Evolutionary conservation across 2,888 invertebrate species (phyloP).

Genomic region (Aphrophora alni): DNA sequence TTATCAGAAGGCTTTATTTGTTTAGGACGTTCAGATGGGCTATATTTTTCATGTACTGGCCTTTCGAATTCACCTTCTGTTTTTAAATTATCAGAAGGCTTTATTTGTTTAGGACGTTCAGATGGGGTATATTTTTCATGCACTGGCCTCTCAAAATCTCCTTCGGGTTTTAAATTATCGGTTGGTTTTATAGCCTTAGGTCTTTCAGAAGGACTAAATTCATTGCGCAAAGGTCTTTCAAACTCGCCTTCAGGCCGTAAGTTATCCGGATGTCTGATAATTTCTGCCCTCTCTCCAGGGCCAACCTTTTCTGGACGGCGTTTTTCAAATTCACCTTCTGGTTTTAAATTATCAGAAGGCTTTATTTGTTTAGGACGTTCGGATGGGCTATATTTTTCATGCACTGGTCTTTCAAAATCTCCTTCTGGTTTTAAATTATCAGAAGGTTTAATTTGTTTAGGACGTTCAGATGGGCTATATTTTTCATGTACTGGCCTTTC

Average conservation of each 20-base stretch:
- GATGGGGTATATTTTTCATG: conserved; percentile 54
- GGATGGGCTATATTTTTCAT: conserved; percentile 56
- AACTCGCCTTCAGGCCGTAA: conserved; percentile 59
- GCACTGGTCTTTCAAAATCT: conserved; percentile 56
- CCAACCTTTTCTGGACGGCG: conserved; percentile 57
- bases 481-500: conserved; percentile 54
- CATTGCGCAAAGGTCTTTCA: conserved; percentile 45
- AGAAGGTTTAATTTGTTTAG: conserved; percentile 59
- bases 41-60: conserved; percentile 52
- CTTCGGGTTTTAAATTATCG: conserved; percentile 62
- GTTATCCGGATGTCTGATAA: conserved; percentile 63
- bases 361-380: conserved; percentile 58
- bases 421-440: conserved; percentile 62
- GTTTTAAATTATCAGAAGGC: conserved; percentile 57
- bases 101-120: conserved; percentile 57
- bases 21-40: conserved; percentile 44
- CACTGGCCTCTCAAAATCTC: conserved; percentile 57
- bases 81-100: conserved; percentile 49
- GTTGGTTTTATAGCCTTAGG: conserved; percentile 59
- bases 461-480: conserved; percentile 61
- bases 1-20: conserved; percentile 56
- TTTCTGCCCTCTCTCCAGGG: conserved; percentile 62
- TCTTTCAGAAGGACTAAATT: conserved; percentile 61
- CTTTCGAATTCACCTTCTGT: conserved; percentile 55
- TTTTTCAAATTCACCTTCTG: conserved; percentile 60